phyloP scores from a whole-genome alignment of 2,888 invertebrate genomes.

The Didymodactylos carnosus region DNA sequence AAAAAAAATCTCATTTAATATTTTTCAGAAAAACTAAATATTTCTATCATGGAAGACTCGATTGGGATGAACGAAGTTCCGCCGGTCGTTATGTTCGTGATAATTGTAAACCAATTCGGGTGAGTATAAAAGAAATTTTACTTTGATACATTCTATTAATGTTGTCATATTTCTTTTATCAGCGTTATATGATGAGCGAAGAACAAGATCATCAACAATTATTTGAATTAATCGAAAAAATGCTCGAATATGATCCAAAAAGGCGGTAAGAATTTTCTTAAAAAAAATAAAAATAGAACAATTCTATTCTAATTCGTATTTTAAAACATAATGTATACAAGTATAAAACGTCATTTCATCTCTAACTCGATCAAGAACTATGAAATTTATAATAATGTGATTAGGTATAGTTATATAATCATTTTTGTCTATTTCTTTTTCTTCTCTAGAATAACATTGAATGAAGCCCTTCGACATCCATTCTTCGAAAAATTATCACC shows the following conservation, averaged over 20 bases:
- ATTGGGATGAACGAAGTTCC: constrained; percentile 90
- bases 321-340: too few species aligned
- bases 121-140: constrained; percentile 42
- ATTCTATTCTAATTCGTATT: too few species aligned
- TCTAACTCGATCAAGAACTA: too few species aligned
- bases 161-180: constrained; percentile 29
- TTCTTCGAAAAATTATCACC: constrained; percentile 3
- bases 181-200: constrained; percentile 70
- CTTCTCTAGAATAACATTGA: constrained; percentile 4
- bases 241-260: constrained; percentile 14
- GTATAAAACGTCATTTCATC: too few species aligned
- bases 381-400: too few species aligned
- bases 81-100: constrained; percentile 91
- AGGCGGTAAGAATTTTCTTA: too few species aligned
- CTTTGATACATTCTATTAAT: not conserved
- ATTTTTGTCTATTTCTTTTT: too few species aligned
- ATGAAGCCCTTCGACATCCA: constrained; percentile 4
- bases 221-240: constrained; percentile 58
- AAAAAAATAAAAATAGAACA: too few species aligned
- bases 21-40: constrained; percentile 60
- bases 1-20: too few species aligned
- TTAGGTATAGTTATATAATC: too few species aligned
- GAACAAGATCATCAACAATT: constrained; percentile 73
- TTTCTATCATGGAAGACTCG: constrained; percentile 85
- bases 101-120: constrained; percentile 86